phyloP scores from a whole-genome alignment of 2,113 vertebrate genomes.

The Clarias magur region DNA sequence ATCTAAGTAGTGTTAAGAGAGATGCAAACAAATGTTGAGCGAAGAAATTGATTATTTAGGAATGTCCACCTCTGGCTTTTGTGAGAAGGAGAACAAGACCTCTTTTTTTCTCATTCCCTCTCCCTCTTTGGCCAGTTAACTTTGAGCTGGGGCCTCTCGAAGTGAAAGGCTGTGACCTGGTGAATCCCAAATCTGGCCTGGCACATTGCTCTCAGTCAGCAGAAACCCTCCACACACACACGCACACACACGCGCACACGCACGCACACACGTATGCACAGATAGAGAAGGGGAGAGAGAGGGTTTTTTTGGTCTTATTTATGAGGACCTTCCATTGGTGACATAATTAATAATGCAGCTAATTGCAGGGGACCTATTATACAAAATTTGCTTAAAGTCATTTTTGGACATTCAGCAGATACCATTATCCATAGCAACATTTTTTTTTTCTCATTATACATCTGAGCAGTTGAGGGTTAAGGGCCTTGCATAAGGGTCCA shows the following conservation, averaged over 20 bases:
- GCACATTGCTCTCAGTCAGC: slow-evolving; percentile 42
- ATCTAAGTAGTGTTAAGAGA: slow-evolving; percentile 30
- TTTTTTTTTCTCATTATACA: too few relatives aligned
- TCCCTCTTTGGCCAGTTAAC: slow-evolving; percentile 70
- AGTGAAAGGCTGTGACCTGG: slow-evolving; percentile 71
- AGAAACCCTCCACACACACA: neutral
- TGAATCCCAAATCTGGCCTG: slow-evolving; percentile 61
- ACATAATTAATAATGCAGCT: slow-evolving; percentile 33
- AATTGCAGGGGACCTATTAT: neutral
- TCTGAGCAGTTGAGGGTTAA: too few relatives aligned
- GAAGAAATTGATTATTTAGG: slow-evolving; percentile 64
- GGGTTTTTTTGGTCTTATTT: slow-evolving; percentile 31
- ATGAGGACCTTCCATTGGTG: slow-evolving; percentile 12
- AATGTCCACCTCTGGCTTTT: slow-evolving; percentile 64
- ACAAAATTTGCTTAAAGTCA: too few relatives aligned
- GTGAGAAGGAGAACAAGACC: slow-evolving; percentile 69
- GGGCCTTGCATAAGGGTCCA: too few relatives aligned
- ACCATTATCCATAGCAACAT: too few relatives aligned
- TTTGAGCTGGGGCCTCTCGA: slow-evolving; percentile 68
- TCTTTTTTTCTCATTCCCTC: slow-evolving; percentile 54
- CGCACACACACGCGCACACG: neutral
- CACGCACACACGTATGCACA: slow-evolving; percentile 11
- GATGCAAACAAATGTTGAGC: slow-evolving; percentile 62
- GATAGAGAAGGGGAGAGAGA: too few relatives aligned
- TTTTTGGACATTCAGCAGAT: too few relatives aligned